Conservation (phyloP, 92 coral and sea anemone genomes). For the Epizoanthus stellaris region DNA sequence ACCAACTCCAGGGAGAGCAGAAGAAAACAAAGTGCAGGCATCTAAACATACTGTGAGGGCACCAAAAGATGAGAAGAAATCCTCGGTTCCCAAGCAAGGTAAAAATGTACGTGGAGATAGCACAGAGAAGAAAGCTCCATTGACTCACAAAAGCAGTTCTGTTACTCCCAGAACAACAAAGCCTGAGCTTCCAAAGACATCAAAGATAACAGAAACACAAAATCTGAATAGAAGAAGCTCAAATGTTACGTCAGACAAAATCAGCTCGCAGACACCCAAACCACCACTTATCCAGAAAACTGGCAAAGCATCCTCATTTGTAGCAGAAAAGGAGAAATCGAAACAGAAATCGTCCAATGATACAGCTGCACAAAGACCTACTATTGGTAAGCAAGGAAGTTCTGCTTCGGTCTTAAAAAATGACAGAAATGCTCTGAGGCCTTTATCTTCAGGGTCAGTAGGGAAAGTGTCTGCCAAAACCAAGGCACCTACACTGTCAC, state of each 20-base stretch:
- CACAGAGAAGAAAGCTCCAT: not conserved
- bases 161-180: constrained; percentile 5
- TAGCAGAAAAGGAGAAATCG: constrained; percentile 20
- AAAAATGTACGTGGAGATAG: not conserved
- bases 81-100: constrained; percentile 5
- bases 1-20: not conserved
- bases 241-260: not conserved
- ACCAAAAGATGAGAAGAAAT: constrained; percentile 25
- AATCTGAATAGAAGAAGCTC: not conserved
- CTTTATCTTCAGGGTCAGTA: constrained; percentile 22
- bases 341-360: constrained; percentile 15
- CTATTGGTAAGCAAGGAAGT: constrained; percentile 5
- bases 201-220: constrained; percentile 3
- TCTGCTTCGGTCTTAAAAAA: constrained; percentile 19
- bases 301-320: constrained; percentile 18
- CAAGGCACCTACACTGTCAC: not conserved
- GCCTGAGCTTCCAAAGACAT: constrained; percentile 27
- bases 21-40: constrained; percentile 14
- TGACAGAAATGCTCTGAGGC: not conserved
- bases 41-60: not conserved
- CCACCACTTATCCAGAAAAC: not conserved
- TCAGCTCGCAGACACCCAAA: not conserved
- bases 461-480: constrained; percentile 17
- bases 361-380: not conserved
- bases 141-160: constrained; percentile 21